Evolutionary conservation across 2,888 invertebrate genomes (phyloP).

Genomic region (Andrena trimmerana): DNA sequence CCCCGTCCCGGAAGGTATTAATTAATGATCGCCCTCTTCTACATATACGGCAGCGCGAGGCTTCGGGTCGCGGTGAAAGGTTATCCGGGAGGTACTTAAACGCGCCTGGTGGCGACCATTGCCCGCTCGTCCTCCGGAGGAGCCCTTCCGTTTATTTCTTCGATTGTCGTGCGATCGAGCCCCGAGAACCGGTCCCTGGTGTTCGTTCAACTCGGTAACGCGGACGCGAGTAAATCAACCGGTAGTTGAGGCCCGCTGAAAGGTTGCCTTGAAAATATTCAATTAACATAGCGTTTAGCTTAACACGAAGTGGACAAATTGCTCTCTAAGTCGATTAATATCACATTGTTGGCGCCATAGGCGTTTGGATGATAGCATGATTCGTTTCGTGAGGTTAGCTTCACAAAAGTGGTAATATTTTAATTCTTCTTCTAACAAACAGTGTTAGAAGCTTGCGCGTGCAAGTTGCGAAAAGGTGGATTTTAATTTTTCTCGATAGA

Average conservation of each 20-base stretch:
- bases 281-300: conserved; percentile 16
- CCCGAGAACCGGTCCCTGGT: conserved; percentile 41
- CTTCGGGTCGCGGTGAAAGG: conserved; percentile 60
- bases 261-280: conserved; percentile 25
- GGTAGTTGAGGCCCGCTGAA: conserved; percentile 35
- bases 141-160: conserved; percentile 51
- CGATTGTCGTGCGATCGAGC: conserved; percentile 55
- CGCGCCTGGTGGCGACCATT: conserved; percentile 20
- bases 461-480: too few relatives aligned
- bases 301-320: not conserved
- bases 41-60: conserved; percentile 32
- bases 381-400: not conserved
- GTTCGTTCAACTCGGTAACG: conserved; percentile 1
- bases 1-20: conserved; percentile 72
- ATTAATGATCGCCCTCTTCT: conserved; percentile 70
- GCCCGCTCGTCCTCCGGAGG: not conserved
- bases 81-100: conserved; percentile 63
- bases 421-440: too few relatives aligned
- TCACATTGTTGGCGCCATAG: not conserved
- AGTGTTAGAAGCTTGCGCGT: too few relatives aligned
- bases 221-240: conserved; percentile 26
- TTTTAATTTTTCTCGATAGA: not conserved
- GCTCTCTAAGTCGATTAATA: not conserved
- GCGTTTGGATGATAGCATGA: not conserved
- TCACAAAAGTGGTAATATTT: too few relatives aligned